Base-by-base conservation (phyloP, 2,888 invertebrate species). In the Drosophila emarginata region DNA sequence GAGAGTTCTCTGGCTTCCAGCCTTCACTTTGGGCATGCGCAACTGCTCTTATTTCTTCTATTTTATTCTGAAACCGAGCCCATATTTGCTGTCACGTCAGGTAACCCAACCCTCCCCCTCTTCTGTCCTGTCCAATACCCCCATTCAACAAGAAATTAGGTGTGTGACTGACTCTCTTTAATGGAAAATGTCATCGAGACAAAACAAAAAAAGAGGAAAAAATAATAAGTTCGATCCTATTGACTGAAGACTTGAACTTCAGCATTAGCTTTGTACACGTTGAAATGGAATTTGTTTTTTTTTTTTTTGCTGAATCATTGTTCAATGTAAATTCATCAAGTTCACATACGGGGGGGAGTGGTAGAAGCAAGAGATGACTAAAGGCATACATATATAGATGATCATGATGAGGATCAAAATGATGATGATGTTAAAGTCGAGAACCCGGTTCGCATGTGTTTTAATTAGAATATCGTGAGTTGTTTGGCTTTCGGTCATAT, bases 401-500 rank as follows among this genome's bases (percentile, higher is more conserved):
- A 60, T 57, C 52, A 37, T 50, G 37, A 36, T 37, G 60, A 63
- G 61, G 56, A 67, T 50, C n/a, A n/a, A n/a, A n/a, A n/a, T n/a
- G n/a, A n/a, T 37, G 60, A 63, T 63, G 56, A 67, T 50, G 68
- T 66, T 71, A 59, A 21, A 58, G 63, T 60, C 54, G 40, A 50
- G 45, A 28, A 40, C 54, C 56, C 14, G 65, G 79, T 73, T 79
- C 65, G 77, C 69, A 74, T 84, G 72, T 77, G 85, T 84, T 84
- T 84, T 84, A 84, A 84, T 84, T 84, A 87, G 84, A 84, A 84
- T 84, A 87, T 84, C 87, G 82, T 87, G 80, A 70, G 82, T 79
- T 81, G 68, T 87, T 87, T 84, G 81, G 84, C 81, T 84, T 84
- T 80, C 65, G 82, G 80, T 78, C 85, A 79, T 78, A 82, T 79